phyloP scores from a whole-genome alignment of 2,888 invertebrate species.

The Lypha dubia region DNA sequence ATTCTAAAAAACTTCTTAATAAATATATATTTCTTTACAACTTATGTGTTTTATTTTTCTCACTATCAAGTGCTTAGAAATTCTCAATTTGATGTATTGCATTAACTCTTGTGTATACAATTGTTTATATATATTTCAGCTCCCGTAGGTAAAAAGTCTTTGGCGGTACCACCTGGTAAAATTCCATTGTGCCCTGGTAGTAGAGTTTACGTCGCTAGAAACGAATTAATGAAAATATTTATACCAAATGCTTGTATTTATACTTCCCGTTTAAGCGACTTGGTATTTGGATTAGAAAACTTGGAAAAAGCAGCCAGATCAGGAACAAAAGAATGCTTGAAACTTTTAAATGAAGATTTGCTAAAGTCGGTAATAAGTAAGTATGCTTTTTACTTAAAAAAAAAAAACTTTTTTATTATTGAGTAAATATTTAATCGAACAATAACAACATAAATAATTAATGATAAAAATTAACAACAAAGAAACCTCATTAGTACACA shows the following conservation, averaged over 20 bases:
- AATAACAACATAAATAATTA: too few species aligned
- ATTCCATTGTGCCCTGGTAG: conserved; percentile 82
- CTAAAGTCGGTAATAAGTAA: conserved; percentile 82
- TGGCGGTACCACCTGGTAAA: conserved; percentile 51
- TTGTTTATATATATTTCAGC: neutral
- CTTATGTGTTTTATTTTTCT: conserved; percentile 52
- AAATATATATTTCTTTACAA: conserved; percentile 16
- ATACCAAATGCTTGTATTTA: conserved; percentile 81
- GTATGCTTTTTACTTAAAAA: conserved; percentile 9
- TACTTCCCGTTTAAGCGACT: conserved; percentile 80
- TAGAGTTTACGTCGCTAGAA: conserved; percentile 80
- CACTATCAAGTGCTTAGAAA: neutral
- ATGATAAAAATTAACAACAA: too few species aligned
- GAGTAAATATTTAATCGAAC: too few species aligned
- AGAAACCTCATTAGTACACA: too few species aligned
- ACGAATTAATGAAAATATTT: conserved; percentile 80
- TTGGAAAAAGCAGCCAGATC: conserved; percentile 76
- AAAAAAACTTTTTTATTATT: neutral
- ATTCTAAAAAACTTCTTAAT: conserved; percentile 5
- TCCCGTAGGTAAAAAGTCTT: conserved; percentile 19
- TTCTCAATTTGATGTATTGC: neutral
- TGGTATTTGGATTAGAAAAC: conserved; percentile 80
- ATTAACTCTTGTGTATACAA: neutral
- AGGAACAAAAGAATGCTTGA: conserved; percentile 73
- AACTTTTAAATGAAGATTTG: conserved; percentile 76